Evolutionary conservation across 1,140 invertebrate genomes (phyloP).

Genomic region (Cydia pomonella): DNA sequence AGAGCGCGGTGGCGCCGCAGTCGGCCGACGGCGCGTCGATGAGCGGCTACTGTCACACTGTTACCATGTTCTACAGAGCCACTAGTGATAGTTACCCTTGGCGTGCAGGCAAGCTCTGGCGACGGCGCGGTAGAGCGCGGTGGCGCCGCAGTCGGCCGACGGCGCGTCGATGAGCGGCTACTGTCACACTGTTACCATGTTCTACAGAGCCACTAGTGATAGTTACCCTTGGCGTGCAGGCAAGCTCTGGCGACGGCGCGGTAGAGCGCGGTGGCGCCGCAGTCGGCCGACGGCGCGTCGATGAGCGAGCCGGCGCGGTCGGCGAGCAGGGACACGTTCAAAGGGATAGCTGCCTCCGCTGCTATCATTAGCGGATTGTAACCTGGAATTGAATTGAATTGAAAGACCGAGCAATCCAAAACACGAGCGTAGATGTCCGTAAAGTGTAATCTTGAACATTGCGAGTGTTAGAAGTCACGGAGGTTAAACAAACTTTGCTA

Average conservation of each 20-base stretch:
- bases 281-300: constrained; percentile 50
- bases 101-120: constrained; percentile 38
- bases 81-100: too few relatives aligned
- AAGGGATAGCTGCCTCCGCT: constrained; percentile 44
- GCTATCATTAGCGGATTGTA: constrained; percentile 64
- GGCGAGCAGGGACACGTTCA: constrained; percentile 43
- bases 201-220: not conserved
- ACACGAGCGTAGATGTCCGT: too few relatives aligned
- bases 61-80: too few relatives aligned
- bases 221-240: constrained; percentile 49
- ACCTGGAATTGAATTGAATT: constrained; percentile 42
- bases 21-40: constrained; percentile 52
- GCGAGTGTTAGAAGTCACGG: too few relatives aligned
- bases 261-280: constrained; percentile 60
- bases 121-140: not conserved
- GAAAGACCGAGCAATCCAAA: too few relatives aligned
- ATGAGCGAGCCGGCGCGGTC: constrained; percentile 38
- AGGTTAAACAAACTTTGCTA: too few relatives aligned
- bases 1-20: constrained; percentile 59
- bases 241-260: constrained; percentile 51
- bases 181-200: too few relatives aligned
- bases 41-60: too few relatives aligned
- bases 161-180: too few relatives aligned
- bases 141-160: not conserved
- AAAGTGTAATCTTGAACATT: too few relatives aligned